Conservation (phyloP, 2,113 vertebrate genomes). For the Alligator mississippiensis region DNA sequence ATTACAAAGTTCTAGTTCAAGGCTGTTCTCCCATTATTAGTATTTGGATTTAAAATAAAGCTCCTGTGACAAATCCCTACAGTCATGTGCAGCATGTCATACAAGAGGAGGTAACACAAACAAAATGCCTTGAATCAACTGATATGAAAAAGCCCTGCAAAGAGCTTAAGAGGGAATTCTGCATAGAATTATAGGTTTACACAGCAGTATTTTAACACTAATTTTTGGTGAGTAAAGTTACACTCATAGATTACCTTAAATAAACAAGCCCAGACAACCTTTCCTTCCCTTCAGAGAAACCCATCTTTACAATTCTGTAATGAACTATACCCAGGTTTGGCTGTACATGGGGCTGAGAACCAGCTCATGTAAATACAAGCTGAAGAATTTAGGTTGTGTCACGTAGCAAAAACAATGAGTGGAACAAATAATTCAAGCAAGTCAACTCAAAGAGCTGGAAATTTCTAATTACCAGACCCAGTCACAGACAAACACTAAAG, state of each 20-base stretch:
- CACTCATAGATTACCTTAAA: fast-evolving
- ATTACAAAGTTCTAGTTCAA: neutral
- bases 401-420: conserved; percentile 75
- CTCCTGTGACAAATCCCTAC: fast-evolving
- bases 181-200: neutral
- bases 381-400: conserved; percentile 72
- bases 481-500: conserved; percentile 74
- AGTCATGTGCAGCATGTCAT: neutral
- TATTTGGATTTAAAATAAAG: fast-evolving
- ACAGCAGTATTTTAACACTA: neutral
- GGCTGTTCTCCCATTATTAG: fast-evolving
- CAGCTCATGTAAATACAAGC: conserved; percentile 54
- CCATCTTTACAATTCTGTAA: neutral
- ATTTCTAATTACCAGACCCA: conserved; percentile 82
- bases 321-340: neutral
- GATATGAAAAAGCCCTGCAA: neutral
- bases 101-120: neutral
- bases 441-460: conserved; percentile 67
- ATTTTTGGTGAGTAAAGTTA: neutral
- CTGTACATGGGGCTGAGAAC: conserved; percentile 71
- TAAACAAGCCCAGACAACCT: neutral
- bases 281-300: neutral
- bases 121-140: neutral
- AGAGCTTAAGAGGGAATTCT: neutral
- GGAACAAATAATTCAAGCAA: conserved; percentile 75